These are phyloP conservation scores for Ophraella communa DNA, from an alignment of 2,888 invertebrate species.

Conservation along the genomic window DNA sequence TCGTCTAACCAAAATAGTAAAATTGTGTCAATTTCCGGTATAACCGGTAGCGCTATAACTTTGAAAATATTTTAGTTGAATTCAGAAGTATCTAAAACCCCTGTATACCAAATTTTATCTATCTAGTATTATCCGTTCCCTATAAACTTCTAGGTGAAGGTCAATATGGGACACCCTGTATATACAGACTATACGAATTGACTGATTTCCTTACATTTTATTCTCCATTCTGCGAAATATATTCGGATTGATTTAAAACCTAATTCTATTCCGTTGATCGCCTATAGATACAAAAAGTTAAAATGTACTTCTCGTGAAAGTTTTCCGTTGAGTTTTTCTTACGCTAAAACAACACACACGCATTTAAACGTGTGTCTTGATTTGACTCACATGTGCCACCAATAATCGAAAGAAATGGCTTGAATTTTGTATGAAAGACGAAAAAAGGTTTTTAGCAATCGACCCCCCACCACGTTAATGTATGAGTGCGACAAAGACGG, in stretches of 20 bases:
- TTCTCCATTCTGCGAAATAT: not conserved
- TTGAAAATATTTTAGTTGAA: no score
- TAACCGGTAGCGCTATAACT: no score
- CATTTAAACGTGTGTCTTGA: conserved; percentile 51
- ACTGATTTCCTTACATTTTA: not conserved
- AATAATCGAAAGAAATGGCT: conserved; percentile 60
- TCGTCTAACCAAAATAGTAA: no score
- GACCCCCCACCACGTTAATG: conserved; percentile 57
- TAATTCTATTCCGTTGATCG: not conserved
- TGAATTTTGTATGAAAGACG: conserved; percentile 60
- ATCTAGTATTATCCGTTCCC: no score
- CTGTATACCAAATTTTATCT: no score
- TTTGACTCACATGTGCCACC: conserved; percentile 54
- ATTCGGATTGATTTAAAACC: not conserved
- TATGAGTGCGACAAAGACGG: conserved; percentile 47
- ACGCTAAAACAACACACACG: conserved; percentile 41
- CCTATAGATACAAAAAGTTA: not conserved
- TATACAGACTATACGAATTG: no score
- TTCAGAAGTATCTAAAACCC: no score
- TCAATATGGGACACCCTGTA: no score
- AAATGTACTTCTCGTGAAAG: not conserved
- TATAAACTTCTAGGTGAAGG: no score
- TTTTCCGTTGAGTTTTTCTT: conserved; percentile 21
- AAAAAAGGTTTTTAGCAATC: conserved; percentile 59
- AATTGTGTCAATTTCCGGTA: no score